Percentiles rank a stretch among this genome's conserved stretches.
Evolutionary conservation across 2,113 vertebrate genomes (phyloP).

Genomic region (Marcusenius ussheri): DNA sequence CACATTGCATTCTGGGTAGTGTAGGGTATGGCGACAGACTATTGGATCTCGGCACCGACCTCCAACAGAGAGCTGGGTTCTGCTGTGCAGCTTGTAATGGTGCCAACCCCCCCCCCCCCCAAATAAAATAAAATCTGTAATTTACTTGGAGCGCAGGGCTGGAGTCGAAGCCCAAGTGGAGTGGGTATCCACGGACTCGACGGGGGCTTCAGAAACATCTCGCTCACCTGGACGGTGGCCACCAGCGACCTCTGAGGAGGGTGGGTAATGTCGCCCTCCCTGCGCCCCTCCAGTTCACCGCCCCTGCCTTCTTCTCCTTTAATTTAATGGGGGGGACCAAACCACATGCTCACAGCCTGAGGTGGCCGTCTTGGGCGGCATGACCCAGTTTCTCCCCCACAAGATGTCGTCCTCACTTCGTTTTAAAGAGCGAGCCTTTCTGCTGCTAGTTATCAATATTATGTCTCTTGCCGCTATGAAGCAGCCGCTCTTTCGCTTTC

Average conservation of each 20-base stretch:
- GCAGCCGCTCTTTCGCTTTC: not conserved
- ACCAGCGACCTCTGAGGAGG: not conserved
- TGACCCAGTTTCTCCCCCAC: not conserved
- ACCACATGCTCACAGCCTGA: not conserved
- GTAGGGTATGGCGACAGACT: slow-evolving; percentile 20
- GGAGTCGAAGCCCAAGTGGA: not conserved
- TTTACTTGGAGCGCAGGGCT: not conserved
- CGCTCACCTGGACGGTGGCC: not conserved
- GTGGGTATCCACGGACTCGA: not conserved
- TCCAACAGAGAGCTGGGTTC: not conserved
- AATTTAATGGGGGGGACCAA: not conserved
- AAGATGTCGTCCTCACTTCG: too few relatives aligned
- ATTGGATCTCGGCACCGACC: not conserved
- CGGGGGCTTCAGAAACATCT: not conserved
- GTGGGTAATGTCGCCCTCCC: not conserved
- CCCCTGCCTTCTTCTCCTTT: not conserved
- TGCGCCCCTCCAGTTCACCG: not conserved
- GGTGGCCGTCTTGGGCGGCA: not conserved
- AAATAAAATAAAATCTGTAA: not conserved
- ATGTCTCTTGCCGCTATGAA: not conserved
- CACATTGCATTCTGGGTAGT: not conserved
- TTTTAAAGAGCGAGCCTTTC: not conserved
- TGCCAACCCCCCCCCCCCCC: not conserved
- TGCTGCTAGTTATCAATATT: not conserved
- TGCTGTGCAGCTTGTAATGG: not conserved